These are phyloP conservation scores for Craniophora ligustri DNA, from an alignment of 2,888 invertebrate species.

Conservation along the genomic window DNA sequence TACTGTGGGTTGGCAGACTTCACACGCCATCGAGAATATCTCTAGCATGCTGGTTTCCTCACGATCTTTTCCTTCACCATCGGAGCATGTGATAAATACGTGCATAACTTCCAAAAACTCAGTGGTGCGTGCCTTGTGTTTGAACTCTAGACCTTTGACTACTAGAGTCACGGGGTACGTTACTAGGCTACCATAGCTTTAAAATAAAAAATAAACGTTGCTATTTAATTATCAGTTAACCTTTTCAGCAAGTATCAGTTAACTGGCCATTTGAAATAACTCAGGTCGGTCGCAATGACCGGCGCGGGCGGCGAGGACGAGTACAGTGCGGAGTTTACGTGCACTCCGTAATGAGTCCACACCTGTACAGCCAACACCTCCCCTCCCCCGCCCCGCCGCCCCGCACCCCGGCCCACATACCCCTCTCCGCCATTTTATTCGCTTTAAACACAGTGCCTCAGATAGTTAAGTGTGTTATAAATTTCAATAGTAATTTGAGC, in stretches of 20 bases:
- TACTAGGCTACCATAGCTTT: no score
- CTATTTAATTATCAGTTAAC: not conserved
- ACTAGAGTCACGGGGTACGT: no score
- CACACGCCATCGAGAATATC: no score
- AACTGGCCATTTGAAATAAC: conserved; percentile 8
- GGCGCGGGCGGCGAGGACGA: conserved; percentile 17
- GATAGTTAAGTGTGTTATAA: conserved; percentile 39
- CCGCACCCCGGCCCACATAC: not conserved
- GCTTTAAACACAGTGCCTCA: conserved; percentile 22
- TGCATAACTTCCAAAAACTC: no score
- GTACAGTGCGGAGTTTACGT: conserved; percentile 23
- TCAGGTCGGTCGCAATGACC: conserved; percentile 4
- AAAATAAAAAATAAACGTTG: not conserved
- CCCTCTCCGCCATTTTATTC: conserved; percentile 17
- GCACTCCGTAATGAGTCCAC: conserved; percentile 32
- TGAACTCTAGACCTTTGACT: no score
- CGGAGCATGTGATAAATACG: no score
- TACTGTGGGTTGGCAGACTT: no score
- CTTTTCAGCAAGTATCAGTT: not conserved
- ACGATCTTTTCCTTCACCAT: no score
- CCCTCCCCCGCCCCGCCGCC: no score
- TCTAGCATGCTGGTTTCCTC: no score
- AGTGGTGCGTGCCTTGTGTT: no score
- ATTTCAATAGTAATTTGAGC: conserved; percentile 40
- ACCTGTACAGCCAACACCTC: conserved; percentile 23